Conservation (phyloP, 1,140 invertebrate species). For the Globodera rostochiensis region DNA sequence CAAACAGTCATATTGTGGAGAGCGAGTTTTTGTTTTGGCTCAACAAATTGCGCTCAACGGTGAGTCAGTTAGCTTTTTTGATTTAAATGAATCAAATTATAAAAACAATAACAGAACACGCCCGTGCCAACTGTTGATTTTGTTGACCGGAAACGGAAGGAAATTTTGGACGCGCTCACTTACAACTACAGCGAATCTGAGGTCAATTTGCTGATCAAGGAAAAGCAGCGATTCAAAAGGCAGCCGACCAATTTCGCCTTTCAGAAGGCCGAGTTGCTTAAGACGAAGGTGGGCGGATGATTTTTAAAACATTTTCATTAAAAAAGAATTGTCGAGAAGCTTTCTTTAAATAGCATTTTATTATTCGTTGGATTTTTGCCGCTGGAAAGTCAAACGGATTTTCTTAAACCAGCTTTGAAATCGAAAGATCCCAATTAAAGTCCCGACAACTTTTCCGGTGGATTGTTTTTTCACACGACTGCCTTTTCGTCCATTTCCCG, state of each 20-base stretch:
- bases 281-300: slow-evolving; percentile 74
- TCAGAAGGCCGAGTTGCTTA: slow-evolving; percentile 90
- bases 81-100: neutral
- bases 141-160: slow-evolving; percentile 81
- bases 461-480: slow-evolving; percentile 3
- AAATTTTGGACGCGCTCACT: slow-evolving; percentile 84
- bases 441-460: too few species aligned
- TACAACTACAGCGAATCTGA: slow-evolving; percentile 86
- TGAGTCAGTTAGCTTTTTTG: neutral
- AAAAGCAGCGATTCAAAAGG: slow-evolving; percentile 87
- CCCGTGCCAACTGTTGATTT: slow-evolving; percentile 81
- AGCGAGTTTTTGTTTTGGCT: slow-evolving; percentile 91
- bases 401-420: slow-evolving; percentile 18
- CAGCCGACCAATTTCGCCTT: slow-evolving; percentile 95
- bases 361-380: neutral
- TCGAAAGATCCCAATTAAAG: too few species aligned
- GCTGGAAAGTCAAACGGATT: neutral
- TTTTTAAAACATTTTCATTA: slow-evolving; percentile 7
- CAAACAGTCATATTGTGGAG: slow-evolving; percentile 89
- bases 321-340: slow-evolving; percentile 14
- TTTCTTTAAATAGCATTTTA: neutral
- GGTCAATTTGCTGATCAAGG: slow-evolving; percentile 78
- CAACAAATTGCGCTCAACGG: slow-evolving; percentile 74
- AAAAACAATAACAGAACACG: slow-evolving; percentile 70
- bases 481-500: slow-evolving; percentile 12